Percentiles rank a stretch among this genome's conserved stretches.
Conservation (phyloP, 2,797 vertebrate genomes). For the Gouania willdenowi region DNA sequence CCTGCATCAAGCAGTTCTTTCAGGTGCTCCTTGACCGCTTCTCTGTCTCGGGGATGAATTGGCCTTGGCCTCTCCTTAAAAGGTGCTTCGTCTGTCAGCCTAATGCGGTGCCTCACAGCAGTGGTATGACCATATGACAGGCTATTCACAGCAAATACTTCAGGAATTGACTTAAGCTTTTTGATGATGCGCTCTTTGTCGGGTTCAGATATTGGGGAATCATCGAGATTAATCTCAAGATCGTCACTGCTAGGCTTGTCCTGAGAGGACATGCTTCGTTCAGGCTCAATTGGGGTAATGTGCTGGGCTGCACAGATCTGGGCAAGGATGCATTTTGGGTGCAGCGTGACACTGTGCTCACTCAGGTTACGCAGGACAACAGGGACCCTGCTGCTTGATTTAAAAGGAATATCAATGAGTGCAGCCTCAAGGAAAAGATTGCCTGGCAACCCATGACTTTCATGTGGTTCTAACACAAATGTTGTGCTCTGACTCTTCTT, state of each 20-base stretch:
- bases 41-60: constrained; percentile 1
- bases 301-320: too few species aligned
- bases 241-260: too few species aligned
- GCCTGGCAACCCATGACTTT: background rate
- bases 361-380: too few species aligned
- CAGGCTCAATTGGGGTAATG: too few species aligned
- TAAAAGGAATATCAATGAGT: too few species aligned
- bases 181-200: too few species aligned
- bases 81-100: background rate
- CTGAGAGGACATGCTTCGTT: too few species aligned
- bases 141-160: constrained; percentile 12
- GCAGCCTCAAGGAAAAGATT: background rate
- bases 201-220: constrained; percentile 1
- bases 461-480: constrained; percentile 6
- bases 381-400: background rate
- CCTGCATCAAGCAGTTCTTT: background rate
- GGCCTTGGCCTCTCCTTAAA: constrained; percentile 4
- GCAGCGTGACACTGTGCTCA: too few species aligned
- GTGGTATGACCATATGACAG: too few species aligned
- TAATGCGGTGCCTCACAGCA: constrained; percentile 21
- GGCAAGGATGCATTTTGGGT: too few species aligned
- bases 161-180: constrained; percentile 8
- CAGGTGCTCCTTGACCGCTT: background rate
- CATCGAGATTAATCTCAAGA: too few species aligned
- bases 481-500: background rate